These are phyloP conservation scores for Axea sp. DNA, from an alignment of 2,888 invertebrate species.

Conservation along the genomic window DNA sequence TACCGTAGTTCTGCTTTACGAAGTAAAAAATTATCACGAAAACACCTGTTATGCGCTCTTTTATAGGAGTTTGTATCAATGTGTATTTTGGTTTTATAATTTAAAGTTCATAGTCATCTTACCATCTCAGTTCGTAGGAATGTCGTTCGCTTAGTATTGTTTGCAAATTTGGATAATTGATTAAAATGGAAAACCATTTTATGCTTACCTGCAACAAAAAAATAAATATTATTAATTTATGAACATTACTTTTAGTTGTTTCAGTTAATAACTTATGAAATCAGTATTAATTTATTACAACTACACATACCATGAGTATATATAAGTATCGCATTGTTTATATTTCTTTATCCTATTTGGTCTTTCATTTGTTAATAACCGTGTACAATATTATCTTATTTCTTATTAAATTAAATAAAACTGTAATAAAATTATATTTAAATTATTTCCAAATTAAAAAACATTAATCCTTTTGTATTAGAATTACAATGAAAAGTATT, in stretches of 20 bases:
- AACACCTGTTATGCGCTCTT: constrained; percentile 18
- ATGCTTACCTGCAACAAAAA: constrained; percentile 26
- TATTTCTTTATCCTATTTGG: too few species aligned
- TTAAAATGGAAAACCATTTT: background rate
- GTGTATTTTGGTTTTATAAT: constrained; percentile 21
- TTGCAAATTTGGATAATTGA: constrained; percentile 4
- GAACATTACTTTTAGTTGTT: constrained; percentile 7
- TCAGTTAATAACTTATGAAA: too few species aligned
- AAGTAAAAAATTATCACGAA: constrained; percentile 26
- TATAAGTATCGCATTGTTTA: too few species aligned
- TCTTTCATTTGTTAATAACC: too few species aligned
- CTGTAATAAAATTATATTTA: too few species aligned
- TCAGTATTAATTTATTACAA: too few species aligned
- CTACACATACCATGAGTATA: too few species aligned
- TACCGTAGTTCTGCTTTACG: constrained; percentile 1
- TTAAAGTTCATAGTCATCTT: constrained; percentile 19
- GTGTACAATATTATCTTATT: too few species aligned
- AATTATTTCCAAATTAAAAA: too few species aligned
- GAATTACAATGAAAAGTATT: too few species aligned
- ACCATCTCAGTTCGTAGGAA: constrained; percentile 5
- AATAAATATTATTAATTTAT: constrained; percentile 3
- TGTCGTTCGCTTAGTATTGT: constrained; percentile 8
- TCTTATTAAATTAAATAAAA: too few species aligned
- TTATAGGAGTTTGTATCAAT: background rate
- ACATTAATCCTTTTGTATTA: too few species aligned